Evolutionary conservation across 2,113 vertebrate genomes (phyloP).

Genomic region (Leptobrachium leishanense): DNA sequence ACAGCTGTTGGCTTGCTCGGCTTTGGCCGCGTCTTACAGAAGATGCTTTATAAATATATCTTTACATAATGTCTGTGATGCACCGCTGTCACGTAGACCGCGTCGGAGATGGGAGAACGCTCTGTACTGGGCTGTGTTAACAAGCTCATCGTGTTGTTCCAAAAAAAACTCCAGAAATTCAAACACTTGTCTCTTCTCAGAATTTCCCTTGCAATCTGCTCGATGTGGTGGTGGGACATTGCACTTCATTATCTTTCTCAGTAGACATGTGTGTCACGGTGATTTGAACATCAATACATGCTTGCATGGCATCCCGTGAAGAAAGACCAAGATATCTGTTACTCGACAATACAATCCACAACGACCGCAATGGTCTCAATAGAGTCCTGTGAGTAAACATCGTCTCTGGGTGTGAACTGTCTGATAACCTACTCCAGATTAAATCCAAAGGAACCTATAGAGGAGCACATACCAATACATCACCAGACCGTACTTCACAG

Average conservation of each 20-base stretch:
- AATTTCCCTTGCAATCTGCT: neutral
- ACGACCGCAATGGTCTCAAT: no score
- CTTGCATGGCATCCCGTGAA: neutral
- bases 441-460: no score
- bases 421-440: no score
- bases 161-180: neutral
- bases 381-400: no score
- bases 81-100: neutral
- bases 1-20: constrained; percentile 3
- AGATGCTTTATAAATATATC: neutral
- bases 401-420: no score
- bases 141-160: neutral
- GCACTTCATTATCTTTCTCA: neutral
- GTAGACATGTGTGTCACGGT: neutral
- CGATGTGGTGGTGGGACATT: neutral
- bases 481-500: no score
- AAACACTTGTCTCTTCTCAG: neutral
- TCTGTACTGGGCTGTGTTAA: neutral
- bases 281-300: neutral
- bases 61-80: neutral
- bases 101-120: no score
- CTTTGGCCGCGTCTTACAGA: neutral
- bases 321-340: neutral
- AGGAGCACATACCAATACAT: no score
- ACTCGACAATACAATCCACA: no score